These are phyloP conservation scores for Dasypolia templi DNA, from an alignment of 2,888 invertebrate genomes.

Conservation along the genomic window DNA sequence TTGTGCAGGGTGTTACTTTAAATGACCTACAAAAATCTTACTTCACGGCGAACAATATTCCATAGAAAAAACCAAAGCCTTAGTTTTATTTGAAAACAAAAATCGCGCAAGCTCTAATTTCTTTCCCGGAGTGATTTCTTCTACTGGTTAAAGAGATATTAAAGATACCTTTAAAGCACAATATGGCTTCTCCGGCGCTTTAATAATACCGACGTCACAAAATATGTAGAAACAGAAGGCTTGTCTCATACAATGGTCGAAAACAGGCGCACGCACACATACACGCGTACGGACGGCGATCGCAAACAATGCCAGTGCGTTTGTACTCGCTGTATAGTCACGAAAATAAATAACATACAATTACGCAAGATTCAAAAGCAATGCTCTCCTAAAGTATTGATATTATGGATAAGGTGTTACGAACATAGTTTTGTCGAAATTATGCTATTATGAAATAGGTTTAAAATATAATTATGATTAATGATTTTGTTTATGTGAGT, in stretches of 20 bases:
- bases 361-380: neutral
- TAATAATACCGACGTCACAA: constrained; percentile 37
- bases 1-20: neutral
- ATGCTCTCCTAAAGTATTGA: neutral
- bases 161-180: constrained; percentile 40
- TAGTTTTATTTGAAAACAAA: constrained; percentile 36
- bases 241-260: neutral
- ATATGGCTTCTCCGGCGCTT: constrained; percentile 48
- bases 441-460: neutral
- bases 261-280: neutral
- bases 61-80: constrained; percentile 19
- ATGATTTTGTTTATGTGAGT: no score
- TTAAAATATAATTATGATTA: no score
- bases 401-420: neutral
- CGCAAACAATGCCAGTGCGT: neutral
- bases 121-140: constrained; percentile 36
- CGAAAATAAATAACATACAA: neutral
- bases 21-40: neutral
- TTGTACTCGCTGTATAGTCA: neutral
- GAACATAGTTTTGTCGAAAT: neutral
- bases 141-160: constrained; percentile 46
- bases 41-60: constrained; percentile 16
- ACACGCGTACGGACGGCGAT: neutral
- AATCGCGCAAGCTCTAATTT: constrained; percentile 22
- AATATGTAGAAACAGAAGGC: constrained; percentile 25